Evolutionary conservation across 2,888 invertebrate species (phyloP).

Genomic region (Sceliomorpha sp.): DNA sequence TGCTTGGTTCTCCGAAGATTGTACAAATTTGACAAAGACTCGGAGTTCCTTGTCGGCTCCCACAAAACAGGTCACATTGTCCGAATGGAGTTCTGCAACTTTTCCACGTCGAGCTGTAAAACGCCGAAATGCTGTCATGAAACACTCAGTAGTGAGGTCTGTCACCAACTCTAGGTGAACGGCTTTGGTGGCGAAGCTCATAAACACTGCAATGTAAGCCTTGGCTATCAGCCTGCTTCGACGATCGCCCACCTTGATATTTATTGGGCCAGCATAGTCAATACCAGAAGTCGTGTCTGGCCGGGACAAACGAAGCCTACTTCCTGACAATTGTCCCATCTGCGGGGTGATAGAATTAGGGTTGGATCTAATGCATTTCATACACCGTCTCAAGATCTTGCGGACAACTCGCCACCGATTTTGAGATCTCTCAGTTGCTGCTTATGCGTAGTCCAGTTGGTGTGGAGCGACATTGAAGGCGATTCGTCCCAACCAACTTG

Average conservation of each 20-base stretch:
- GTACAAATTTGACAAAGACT: neutral
- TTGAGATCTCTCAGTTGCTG: too few species aligned
- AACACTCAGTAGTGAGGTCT: neutral
- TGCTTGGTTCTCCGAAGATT: neutral
- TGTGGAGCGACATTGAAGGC: too few species aligned
- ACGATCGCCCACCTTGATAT: neutral
- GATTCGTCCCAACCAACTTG: too few species aligned
- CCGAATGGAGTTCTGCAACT: conserved; percentile 6
- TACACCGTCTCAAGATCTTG: conserved; percentile 20
- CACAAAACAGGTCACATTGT: conserved; percentile 9
- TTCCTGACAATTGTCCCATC: conserved; percentile 23
- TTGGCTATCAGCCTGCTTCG: neutral
- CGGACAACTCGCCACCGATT: conserved; percentile 7
- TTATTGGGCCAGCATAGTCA: conserved; percentile 15
- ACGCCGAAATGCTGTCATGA: conserved; percentile 1
- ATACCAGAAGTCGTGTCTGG: conserved; percentile 6
- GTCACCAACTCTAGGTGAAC: conserved; percentile 3
- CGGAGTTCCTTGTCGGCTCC: conserved; percentile 6
- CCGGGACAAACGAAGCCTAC: conserved; percentile 15
- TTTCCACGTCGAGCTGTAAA: conserved; percentile 2
- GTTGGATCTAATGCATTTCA: conserved; percentile 22
- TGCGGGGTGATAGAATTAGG: conserved; percentile 5
- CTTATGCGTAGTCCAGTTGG: too few species aligned
- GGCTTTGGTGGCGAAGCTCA: conserved; percentile 1
- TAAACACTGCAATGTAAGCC: neutral